Conservation (phyloP, 2,888 invertebrate species). For the Ormyrus rosae region DNA sequence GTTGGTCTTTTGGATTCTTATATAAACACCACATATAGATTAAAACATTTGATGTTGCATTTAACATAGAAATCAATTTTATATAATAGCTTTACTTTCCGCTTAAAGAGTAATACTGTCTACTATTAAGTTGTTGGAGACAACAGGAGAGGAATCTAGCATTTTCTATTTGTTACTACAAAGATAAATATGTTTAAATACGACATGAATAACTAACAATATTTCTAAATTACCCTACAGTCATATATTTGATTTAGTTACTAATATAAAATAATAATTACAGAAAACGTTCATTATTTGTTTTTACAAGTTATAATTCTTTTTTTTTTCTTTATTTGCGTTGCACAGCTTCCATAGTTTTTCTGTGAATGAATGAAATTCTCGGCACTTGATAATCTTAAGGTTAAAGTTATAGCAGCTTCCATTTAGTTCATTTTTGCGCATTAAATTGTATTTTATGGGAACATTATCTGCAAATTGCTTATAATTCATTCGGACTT, state of each 20-base stretch:
- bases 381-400: slow-evolving; percentile 11
- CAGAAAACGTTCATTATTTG: not conserved
- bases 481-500: not conserved
- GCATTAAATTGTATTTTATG: not conserved
- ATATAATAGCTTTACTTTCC: no score
- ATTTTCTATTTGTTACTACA: not conserved
- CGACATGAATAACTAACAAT: not conserved
- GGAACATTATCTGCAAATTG: not conserved
- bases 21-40: not conserved
- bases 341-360: slow-evolving; percentile 3
- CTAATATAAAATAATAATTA: not conserved
- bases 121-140: not conserved
- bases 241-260: not conserved
- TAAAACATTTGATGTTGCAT: not conserved
- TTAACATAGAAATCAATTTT: no score
- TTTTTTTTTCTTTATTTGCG: not conserved
- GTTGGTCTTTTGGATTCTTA: not conserved
- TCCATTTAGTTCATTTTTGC: not conserved
- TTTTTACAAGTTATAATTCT: not conserved
- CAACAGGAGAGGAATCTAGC: not conserved
- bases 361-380: not conserved
- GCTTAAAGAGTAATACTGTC: not conserved
- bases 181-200: slow-evolving; percentile 3
- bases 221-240: not conserved
- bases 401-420: not conserved